phyloP scores from a whole-genome alignment of 2,888 invertebrate species.

The Aromia moschata region DNA sequence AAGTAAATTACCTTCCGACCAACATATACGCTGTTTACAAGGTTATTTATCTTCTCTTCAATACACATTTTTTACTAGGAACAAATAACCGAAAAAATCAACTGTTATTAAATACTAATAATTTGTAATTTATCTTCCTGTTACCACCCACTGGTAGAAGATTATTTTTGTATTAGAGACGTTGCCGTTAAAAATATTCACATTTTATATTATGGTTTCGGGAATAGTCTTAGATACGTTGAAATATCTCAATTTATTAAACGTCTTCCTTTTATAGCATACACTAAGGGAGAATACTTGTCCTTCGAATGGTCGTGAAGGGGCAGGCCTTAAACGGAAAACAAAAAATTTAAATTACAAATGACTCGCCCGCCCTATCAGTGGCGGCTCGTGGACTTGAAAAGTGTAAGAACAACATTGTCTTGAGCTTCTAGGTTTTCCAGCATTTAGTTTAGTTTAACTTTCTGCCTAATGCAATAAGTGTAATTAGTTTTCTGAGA shows the following conservation, averaged over 20 bases:
- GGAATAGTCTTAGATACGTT: neutral
- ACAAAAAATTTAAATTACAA: slow-evolving; percentile 12
- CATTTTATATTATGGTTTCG: neutral
- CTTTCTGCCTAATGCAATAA: no score
- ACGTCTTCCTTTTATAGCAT: neutral
- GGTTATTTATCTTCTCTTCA: no score
- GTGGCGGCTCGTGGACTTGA: no score
- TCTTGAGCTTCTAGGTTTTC: no score
- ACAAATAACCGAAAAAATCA: neutral
- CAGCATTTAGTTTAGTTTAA: no score
- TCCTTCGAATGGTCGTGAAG: neutral
- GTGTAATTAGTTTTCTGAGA: no score
- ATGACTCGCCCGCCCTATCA: neutral
- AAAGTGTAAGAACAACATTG: no score
- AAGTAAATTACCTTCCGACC: no score
- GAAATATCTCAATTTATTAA: neutral
- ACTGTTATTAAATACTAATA: neutral
- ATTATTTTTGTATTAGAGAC: neutral
- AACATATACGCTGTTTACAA: no score
- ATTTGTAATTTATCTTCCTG: neutral
- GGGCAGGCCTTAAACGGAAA: neutral
- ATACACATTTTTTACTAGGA: no score
- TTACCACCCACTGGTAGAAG: neutral
- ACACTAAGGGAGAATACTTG: neutral
- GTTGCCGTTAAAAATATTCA: neutral